Evolutionary conservation across 2,888 invertebrate species (phyloP), one percentile per base, ranked within the genome.

Genomic region (Trissonchulus latispiculum): DNA sequence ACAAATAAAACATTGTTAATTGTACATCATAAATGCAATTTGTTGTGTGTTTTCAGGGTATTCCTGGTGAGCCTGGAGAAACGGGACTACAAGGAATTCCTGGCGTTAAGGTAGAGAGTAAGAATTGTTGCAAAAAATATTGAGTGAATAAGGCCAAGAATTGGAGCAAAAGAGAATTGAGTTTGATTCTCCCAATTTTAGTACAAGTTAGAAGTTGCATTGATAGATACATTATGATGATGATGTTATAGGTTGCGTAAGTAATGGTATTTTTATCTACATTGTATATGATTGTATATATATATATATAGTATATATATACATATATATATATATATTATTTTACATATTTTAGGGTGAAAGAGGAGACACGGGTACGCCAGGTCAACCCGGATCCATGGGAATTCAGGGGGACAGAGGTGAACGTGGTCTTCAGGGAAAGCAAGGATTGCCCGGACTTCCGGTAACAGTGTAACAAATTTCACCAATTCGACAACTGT

Each of bases 401-500:
- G 77, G 77, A 29, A 77, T 78, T 2, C 78, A 75, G 28, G 72
- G 72, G 2, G 72, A 71, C n/a, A 28, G 72, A 2, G 72, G 72
- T 2, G 62, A 61, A 2, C 15, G 28, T 8, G 72, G 72, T 3
- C 32, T 33, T 8, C 72, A 33, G 28, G 72, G 72, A 35, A 33
- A 28, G 2, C 72, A 68, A 2, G 77, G 84, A 71, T 80, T 82
- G 1, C 83, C 84, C 1, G 84, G 84, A 29, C 76, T 83, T 33
- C 83, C 82, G 8, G 83, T 61, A 71, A 31, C n/a, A n/a, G n/a
- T n/a, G n/a, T n/a, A n/a, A n/a, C n/a, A n/a, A n/a, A n/a, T n/a
- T n/a, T n/a, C n/a, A n/a, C n/a, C n/a, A n/a, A n/a, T n/a, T n/a
- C n/a, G n/a, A n/a, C n/a, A n/a, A n/a, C n/a, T n/a, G n/a, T n/a